Base-by-base conservation (phyloP, 2,797 vertebrate species). In the Tokudaia muenninki region DNA sequence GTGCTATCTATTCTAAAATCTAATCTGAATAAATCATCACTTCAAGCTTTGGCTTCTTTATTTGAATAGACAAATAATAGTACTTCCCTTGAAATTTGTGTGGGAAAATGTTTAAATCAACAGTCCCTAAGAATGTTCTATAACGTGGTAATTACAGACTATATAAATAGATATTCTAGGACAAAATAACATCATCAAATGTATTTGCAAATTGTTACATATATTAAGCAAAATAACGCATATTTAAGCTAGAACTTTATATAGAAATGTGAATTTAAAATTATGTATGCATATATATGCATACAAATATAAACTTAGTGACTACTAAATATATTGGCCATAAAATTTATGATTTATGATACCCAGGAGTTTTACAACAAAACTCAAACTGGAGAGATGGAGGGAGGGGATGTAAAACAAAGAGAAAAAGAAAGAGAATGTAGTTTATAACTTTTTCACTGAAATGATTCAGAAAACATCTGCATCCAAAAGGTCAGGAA, bases 81-180 rank as follows among this genome's bases (percentile, higher is more conserved):
- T 74, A 63, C 29, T 6, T 88, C 77, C n/a, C 3, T 55, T 37
- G 3, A 29, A 84, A 90, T 75, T 31, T 11, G 74, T 97, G 24
- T 72, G 12, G 75, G n/a, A 41, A 92, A 91, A 78, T 8, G 79
- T 70, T 94, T 90, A 87, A 17, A 90, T 92, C n/a, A 88, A 44
- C 41, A 89, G 61, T 93, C 67, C 5, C 67, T 86, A 97, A 94
- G 22, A 92, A 74, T 52, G 3, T 92, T 90, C 65, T 72, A 0
- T 78, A 93, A 90, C 91, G 90, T 88, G 37, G 59, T 95, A 81
- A 96, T 94, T 88, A 92, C 3, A 87, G 31, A 50, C 31, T 14
- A 92, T 77, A 84, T 77, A 97, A 81, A 78, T 87, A 94, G 52
- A 52, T 87, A 90, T 86, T 77, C 47, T 96, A 72, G 34, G 13